Conservation (phyloP, 2,888 invertebrate genomes). For the Stictocephala bisonia region DNA sequence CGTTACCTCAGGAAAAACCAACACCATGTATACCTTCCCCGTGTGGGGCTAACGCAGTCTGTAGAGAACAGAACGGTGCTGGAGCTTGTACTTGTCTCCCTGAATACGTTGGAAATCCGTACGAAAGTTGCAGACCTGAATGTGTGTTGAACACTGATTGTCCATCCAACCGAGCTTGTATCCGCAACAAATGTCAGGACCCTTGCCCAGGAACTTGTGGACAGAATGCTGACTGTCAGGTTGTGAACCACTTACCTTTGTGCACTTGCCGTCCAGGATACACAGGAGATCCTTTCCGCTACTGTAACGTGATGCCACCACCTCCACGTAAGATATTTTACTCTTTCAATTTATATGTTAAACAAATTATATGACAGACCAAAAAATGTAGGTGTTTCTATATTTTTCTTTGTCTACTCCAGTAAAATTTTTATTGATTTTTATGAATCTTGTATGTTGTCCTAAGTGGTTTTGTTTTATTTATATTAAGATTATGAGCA, state of each 20-base stretch:
- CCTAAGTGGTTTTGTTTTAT: too few species aligned
- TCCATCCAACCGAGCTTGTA: slow-evolving; percentile 76
- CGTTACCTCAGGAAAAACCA: slow-evolving; percentile 56
- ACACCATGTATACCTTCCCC: slow-evolving; percentile 78
- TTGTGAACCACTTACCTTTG: slow-evolving; percentile 79
- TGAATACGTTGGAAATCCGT: slow-evolving; percentile 77
- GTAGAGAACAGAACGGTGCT: slow-evolving; percentile 76
- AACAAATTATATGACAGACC: too few species aligned
- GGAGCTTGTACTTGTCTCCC: slow-evolving; percentile 82
- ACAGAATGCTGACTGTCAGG: slow-evolving; percentile 77
- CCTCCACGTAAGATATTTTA: slow-evolving; percentile 62
- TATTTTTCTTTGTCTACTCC: too few species aligned
- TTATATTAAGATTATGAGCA: too few species aligned
- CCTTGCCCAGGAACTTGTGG: slow-evolving; percentile 84
- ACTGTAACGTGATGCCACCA: slow-evolving; percentile 67
- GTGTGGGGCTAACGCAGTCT: slow-evolving; percentile 81
- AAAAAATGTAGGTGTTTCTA: too few species aligned
- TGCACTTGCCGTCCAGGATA: slow-evolving; percentile 76
- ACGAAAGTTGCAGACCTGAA: slow-evolving; percentile 81
- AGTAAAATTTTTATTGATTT: too few species aligned
- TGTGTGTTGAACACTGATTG: slow-evolving; percentile 84
- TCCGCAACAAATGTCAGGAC: slow-evolving; percentile 80
- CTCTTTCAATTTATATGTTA: too few species aligned
- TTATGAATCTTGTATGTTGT: too few species aligned
- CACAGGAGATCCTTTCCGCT: slow-evolving; percentile 79